phyloP scores from a whole-genome alignment of 2,797 vertebrate genomes.

The Gadopsis bispinosus region DNA sequence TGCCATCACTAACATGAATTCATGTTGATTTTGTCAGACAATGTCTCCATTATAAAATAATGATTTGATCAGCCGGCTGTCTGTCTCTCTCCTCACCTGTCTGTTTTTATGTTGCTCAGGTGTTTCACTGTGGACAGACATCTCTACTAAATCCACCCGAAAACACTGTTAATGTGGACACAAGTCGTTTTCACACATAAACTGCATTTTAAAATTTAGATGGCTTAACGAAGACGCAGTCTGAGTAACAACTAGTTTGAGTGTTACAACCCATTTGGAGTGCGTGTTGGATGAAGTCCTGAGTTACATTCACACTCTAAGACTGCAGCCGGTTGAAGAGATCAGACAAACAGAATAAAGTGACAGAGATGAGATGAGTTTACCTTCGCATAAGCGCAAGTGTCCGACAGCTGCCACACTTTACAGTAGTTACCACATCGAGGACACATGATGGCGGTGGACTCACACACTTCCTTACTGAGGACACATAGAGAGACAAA shows the following conservation, averaged over 20 bases:
- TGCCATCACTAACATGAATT: too few relatives aligned
- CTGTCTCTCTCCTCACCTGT: too few relatives aligned
- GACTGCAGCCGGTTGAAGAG: background rate
- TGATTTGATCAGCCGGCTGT: background rate
- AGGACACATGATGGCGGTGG: constrained; percentile 90
- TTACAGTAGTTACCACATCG: constrained; percentile 87
- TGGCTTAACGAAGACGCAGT: background rate
- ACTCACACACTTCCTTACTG: constrained; percentile 93
- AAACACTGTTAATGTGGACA: background rate
- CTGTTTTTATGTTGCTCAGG: background rate
- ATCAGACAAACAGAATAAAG: background rate
- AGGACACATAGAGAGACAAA: constrained; percentile 8
- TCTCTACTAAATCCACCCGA: background rate
- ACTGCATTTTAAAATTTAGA: background rate
- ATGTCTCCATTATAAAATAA: background rate
- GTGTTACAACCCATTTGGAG: background rate
- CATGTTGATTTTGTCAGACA: background rate
- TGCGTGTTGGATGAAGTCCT: background rate
- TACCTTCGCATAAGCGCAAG: constrained; percentile 93
- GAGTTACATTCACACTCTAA: background rate
- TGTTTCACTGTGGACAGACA: background rate
- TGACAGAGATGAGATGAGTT: background rate
- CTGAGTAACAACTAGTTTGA: background rate
- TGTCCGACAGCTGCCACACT: constrained; percentile 89
- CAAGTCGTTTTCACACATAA: background rate